These are phyloP conservation scores for Elysia chlorotica DNA, from an alignment of 1,140 invertebrate species.

Conservation along the genomic window DNA sequence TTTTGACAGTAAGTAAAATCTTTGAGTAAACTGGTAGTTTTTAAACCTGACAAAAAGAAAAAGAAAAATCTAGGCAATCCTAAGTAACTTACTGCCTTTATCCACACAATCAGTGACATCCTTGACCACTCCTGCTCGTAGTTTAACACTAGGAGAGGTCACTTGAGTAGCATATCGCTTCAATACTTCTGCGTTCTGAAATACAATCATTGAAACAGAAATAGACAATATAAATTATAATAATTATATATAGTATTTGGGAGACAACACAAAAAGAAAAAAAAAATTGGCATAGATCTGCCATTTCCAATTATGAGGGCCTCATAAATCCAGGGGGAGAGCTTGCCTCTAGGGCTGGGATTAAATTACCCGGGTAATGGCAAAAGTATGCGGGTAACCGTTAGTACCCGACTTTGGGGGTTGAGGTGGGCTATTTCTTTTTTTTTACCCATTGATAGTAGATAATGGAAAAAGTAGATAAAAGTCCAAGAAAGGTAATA, in stretches of 20 bases:
- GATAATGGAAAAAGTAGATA: too few species aligned
- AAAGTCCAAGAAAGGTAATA: too few species aligned
- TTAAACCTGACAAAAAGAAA: neutral
- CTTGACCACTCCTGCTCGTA: slow-evolving; percentile 73
- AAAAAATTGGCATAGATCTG: neutral
- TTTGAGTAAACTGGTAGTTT: neutral
- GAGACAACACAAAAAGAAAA: neutral
- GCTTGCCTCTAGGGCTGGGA: too few species aligned
- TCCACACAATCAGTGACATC: slow-evolving; percentile 75
- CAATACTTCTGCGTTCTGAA: slow-evolving; percentile 69
- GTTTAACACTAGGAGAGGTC: slow-evolving; percentile 76
- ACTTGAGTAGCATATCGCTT: slow-evolving; percentile 81
- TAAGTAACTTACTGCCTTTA: slow-evolving; percentile 62
- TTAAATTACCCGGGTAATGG: too few species aligned
- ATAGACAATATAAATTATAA: neutral
- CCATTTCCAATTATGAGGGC: neutral
- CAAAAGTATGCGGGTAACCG: too few species aligned
- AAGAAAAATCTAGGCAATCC: neutral
- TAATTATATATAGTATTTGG: neutral
- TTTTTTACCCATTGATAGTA: too few species aligned
- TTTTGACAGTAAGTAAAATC: neutral
- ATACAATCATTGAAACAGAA: neutral
- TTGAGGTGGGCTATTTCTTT: too few species aligned
- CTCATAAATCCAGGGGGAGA: neutral
- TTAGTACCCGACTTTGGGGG: too few species aligned